Evolutionary conservation across 2,888 invertebrate species (phyloP).

Genomic region (Acrobasis consociella): DNA sequence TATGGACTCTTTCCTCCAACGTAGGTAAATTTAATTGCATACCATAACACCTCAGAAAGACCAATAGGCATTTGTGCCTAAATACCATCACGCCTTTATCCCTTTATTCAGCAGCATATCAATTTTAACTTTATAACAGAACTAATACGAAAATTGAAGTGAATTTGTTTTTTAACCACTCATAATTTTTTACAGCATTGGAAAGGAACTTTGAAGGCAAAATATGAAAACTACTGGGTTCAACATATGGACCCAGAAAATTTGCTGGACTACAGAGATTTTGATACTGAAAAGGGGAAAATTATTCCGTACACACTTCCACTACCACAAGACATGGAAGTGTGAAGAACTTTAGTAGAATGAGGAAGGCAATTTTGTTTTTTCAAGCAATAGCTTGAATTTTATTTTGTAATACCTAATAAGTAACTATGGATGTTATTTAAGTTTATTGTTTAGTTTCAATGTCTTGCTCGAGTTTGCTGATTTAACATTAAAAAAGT

Average conservation of each 20-base stretch:
- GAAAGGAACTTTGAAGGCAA: slow-evolving; percentile 68
- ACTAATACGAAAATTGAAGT: no score
- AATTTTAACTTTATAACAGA: no score
- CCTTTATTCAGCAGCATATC: no score
- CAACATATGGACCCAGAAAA: slow-evolving; percentile 67
- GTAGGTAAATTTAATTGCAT: no score
- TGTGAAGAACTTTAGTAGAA: slow-evolving; percentile 23
- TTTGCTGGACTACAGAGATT: slow-evolving; percentile 69
- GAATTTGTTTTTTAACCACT: neutral
- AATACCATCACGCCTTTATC: no score
- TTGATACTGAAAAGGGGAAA: slow-evolving; percentile 55
- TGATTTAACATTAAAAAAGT: no score
- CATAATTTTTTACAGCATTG: slow-evolving; percentile 70
- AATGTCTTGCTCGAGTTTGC: no score
- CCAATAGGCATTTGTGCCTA: no score
- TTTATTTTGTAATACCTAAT: neutral
- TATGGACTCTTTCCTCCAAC: no score
- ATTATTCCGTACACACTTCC: slow-evolving; percentile 74
- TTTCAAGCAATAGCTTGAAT: neutral
- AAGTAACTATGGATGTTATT: neutral
- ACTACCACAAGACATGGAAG: slow-evolving; percentile 54
- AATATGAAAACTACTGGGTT: slow-evolving; percentile 73
- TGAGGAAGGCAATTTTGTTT: neutral
- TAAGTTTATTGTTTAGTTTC: no score
- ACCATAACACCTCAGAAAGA: no score